These are phyloP conservation scores for Turdus rufiventris DNA, from an alignment of 2,113 vertebrate species.

Conservation along the genomic window DNA sequence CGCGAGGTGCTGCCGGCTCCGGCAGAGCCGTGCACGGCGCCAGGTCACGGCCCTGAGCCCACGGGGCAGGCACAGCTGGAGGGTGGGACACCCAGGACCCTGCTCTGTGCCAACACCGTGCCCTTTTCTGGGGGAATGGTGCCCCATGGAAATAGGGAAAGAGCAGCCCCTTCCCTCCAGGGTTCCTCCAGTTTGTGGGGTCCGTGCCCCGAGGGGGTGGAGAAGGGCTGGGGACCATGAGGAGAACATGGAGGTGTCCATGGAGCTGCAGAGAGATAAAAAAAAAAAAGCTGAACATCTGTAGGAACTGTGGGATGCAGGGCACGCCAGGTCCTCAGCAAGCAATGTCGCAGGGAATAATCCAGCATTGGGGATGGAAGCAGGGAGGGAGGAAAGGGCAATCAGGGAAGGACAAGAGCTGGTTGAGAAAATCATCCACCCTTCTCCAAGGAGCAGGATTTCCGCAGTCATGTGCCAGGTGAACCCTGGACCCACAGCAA, in stretches of 20 bases:
- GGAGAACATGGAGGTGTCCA: accelerated
- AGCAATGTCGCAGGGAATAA: background rate
- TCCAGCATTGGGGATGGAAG: accelerated
- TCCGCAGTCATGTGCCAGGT: background rate
- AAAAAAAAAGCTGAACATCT: background rate
- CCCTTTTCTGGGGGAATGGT: accelerated
- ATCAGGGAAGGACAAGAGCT: background rate
- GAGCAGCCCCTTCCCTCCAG: background rate
- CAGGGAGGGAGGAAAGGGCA: background rate
- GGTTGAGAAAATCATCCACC: accelerated
- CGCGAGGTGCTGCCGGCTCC: background rate
- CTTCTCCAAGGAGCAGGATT: background rate
- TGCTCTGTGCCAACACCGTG: accelerated
- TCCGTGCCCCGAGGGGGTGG: accelerated
- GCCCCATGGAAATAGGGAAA: accelerated
- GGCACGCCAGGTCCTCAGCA: accelerated
- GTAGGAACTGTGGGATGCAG: background rate
- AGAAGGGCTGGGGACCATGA: accelerated
- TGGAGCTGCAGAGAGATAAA: background rate
- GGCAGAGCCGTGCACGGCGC: background rate
- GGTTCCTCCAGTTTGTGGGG: no score
- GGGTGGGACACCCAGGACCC: accelerated
- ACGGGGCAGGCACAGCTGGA: background rate
- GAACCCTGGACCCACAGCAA: background rate
- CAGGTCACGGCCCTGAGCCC: background rate